Base-by-base conservation (phyloP, 2,113 vertebrate genomes). In the Spermophilus dauricus region DNA sequence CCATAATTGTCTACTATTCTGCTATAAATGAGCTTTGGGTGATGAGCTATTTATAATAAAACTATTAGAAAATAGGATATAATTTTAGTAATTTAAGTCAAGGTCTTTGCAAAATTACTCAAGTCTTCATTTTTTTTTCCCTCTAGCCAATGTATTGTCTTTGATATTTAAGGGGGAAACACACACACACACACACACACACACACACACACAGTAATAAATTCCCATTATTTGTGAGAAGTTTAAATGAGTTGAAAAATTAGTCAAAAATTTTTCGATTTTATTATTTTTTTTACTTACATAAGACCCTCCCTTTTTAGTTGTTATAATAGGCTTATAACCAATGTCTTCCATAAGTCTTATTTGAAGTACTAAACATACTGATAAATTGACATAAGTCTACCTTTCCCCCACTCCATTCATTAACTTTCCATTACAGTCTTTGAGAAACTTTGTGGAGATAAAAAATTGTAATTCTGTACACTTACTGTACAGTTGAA, bases 71-170 rank as follows among this genome's bases (percentile, higher is more conserved):
- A 93, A 56, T 39, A 10, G 48, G 37, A 63, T 45, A 69, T 63
- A 51, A 93, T 76, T 92, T 96, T 73, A 82, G 63, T 82, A 72
- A 95, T 82, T 94, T 88, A 95, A 91, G 18, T 53, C 80, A 91
- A 78, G 11, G 37, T 65, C 28, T 94, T 69, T 93, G 76, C 16
- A 22, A 83, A 63, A n/a, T 92, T 96, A 84, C 30, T 80, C 2
- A 56, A 94, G 34, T 70, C 39, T 95, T 87, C 20, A 63, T 96
- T 91, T 94, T 11, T n/a, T n/a, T 39, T 75, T 95, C 9, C 14
- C 18, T 78, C 3, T 65, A 65, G 67, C 8, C 11, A 86, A 81
- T 69, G 56, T 88, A 42, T 72, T 82, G 39, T 34, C 28, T 70
- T 70, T 76, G 73, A 37, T 75, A 37, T 72, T 0, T 96, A 90